These are phyloP conservation scores for Callyntrura sp. DNA, from an alignment of 2,888 invertebrate genomes.

Conservation along the genomic window DNA sequence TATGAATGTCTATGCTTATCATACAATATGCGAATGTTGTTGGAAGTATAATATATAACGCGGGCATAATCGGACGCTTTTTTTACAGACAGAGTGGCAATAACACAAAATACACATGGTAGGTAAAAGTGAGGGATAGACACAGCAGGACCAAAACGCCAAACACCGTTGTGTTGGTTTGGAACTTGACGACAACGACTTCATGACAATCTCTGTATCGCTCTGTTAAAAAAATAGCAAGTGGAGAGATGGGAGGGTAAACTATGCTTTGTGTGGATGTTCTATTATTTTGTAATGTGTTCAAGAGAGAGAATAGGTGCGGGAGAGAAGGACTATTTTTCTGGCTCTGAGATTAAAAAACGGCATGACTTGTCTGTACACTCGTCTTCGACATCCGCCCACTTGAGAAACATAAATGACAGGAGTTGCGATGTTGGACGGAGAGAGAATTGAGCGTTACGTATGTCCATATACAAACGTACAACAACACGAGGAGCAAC, in stretches of 20 bases:
- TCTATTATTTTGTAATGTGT: constrained; percentile 2
- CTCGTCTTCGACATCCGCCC: constrained; percentile 71
- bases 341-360: constrained; percentile 68
- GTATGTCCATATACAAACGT: background rate
- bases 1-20: constrained; percentile 44
- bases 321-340: background rate
- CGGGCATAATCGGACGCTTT: background rate
- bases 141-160: background rate
- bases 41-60: background rate
- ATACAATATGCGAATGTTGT: constrained; percentile 34
- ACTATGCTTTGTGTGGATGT: background rate
- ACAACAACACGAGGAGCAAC: background rate
- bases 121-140: background rate
- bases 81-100: background rate
- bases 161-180: background rate
- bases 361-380: constrained; percentile 41
- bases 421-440: constrained; percentile 37
- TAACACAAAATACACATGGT: background rate
- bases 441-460: constrained; percentile 26
- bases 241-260: background rate
- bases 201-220: constrained; percentile 41
- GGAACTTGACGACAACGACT: background rate
- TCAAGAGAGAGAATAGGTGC: background rate
- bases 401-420: constrained; percentile 75
- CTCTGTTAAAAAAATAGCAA: background rate